A percentile compares a stretch with the other conserved stretches of the same genome.
These are phyloP conservation scores for Glandiceps talaboti DNA, from an alignment of 53 echinoderm and acorn worm species.

Conservation along the genomic window DNA sequence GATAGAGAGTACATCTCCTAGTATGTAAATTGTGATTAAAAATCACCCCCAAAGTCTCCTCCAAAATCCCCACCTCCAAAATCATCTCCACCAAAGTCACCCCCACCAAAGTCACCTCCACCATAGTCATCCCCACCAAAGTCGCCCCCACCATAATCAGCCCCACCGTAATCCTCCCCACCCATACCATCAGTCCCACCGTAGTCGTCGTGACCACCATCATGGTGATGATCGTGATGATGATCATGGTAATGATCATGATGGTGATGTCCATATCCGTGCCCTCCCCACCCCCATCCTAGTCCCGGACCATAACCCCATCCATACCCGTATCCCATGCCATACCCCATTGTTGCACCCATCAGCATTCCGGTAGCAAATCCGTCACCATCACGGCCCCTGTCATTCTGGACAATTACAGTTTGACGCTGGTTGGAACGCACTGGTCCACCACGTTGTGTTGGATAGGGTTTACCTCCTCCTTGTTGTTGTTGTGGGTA, in stretches of 20 bases:
- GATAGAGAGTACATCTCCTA: too few species aligned
- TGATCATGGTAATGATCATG: conserved; percentile 14
- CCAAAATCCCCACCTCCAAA: not conserved
- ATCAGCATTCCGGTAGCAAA: conserved; percentile 44
- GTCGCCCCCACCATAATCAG: conserved; percentile 6
- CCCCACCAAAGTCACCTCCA: not conserved
- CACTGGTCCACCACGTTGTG: not conserved
- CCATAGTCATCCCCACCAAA: conserved; percentile 5
- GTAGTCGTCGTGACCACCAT: conserved; percentile 11
- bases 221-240: conserved; percentile 13
- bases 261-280: conserved; percentile 15
- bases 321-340: conserved; percentile 13
- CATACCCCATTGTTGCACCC: conserved; percentile 25
- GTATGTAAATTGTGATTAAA: too few species aligned
- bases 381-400: conserved; percentile 8
- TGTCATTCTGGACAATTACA: conserved; percentile 19
- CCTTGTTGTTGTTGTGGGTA: not conserved
- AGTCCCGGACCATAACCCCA: conserved; percentile 26
- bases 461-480: not conserved
- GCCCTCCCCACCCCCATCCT: conserved; percentile 17
- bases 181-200: conserved; percentile 21
- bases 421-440: conserved; percentile 14
- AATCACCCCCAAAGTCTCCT: not conserved
- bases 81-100: not conserved
- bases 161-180: conserved; percentile 15